phyloP scores from a whole-genome alignment of 2,888 invertebrate genomes.

The Diplazon laetatorius region DNA sequence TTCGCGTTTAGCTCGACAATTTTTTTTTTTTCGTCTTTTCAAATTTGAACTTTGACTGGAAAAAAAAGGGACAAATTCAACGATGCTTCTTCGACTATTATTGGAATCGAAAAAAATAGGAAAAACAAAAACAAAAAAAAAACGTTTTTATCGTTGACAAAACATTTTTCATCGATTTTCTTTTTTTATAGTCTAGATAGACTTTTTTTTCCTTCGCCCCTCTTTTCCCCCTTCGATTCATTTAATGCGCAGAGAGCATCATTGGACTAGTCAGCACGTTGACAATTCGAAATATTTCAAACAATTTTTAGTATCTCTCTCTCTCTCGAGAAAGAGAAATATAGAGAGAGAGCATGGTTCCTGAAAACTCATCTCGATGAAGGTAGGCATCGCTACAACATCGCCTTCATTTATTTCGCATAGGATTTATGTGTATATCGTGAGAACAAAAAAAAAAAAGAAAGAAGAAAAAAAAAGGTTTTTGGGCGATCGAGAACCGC shows the following conservation, averaged over 20 bases:
- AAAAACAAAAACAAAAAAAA: background rate
- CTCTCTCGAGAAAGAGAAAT: no score
- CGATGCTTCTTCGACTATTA: background rate
- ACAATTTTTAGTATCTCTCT: background rate
- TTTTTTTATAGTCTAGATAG: background rate
- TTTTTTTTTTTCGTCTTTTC: background rate
- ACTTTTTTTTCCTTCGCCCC: no score
- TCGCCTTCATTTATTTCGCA: conserved; percentile 6
- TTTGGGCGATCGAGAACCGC: conserved; percentile 44
- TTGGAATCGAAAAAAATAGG: background rate
- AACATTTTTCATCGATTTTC: background rate
- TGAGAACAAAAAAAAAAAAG: conserved; percentile 23
- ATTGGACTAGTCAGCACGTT: background rate
- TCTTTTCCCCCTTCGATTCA: background rate
- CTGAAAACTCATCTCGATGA: background rate
- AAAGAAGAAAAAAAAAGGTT: no score
- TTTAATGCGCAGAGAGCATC: background rate
- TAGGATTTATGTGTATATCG: conserved; percentile 42
- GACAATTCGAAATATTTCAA: background rate
- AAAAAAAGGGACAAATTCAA: background rate
- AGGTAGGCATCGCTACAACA: background rate
- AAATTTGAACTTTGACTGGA: background rate
- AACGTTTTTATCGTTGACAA: background rate
- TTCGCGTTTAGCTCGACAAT: no score
- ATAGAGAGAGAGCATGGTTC: background rate